Evolutionary conservation across 1,140 invertebrate genomes (phyloP), one percentile per base, ranked within the genome.

Genomic region (Brachionus manjavacas): DNA sequence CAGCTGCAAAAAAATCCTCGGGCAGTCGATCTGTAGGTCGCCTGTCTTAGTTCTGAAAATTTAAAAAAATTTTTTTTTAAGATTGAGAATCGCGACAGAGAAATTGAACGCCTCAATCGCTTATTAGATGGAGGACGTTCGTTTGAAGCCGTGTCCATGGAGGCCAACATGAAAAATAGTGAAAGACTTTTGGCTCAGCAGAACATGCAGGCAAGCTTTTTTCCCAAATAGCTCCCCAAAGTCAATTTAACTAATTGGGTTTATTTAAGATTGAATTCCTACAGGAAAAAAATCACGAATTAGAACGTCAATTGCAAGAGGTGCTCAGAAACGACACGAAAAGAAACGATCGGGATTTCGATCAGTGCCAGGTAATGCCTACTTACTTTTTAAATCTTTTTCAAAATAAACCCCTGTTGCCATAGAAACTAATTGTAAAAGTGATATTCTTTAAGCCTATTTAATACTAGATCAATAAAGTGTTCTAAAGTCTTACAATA

Each of bases 61-160:
- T 1, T n/a, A 68, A 31, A 64, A 64, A 64, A 64, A 25, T 0
- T 25, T 66, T 68, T 28, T 60, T 23, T 86, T 1, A 85, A 89
- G 89, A 87, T 89, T 85, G 88, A 89, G 84, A 85, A 86, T 39
- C 85, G 89, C 68, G 88, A 90, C 87, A 87, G 86, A 23, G 89
- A 90, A 85, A 89, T 90, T 87, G 88, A 89, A 28, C 85, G 89
- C 83, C 85, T 90, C 68, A 87, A 86, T 86, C 88, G 86, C 76
- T 87, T 89, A 87, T 86, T 90, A 84, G 88, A 89, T 81, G 89
- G 89, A 41, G 89, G 89, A 35, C 86, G 88, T 86, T 88, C 89
- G 12, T 87, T 86, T 25, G 88, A 90, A 86, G 88, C 89, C 35
- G 87, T 90, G 85, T 87, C 88, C 72, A 86, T 90, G 23, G 89